Base-by-base conservation (phyloP, 2,888 invertebrate genomes). In the Protodeltote pygarga region DNA sequence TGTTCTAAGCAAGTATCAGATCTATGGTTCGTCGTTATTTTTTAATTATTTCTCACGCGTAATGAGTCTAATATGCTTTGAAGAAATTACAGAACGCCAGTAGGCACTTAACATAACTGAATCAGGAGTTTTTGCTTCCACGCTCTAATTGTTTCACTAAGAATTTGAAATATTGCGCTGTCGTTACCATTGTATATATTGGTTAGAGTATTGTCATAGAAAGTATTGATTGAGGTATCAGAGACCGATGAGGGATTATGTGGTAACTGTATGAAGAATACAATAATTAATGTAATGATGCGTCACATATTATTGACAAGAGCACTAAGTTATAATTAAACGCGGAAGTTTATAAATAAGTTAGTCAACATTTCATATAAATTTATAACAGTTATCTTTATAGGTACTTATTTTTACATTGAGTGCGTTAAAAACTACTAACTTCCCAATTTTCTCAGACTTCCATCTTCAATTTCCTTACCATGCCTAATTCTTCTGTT, bases 141-240 rank as follows among this genome's bases (percentile, higher is more conserved):
- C 31, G 66, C 66, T 63, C 62, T 63, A 50, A 24, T 54, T 61
- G 29, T 15, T 20, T 21, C 14, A 44, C 41, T 23, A 28, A 34
- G 13, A 20, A 44, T 40, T 23, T 58, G n/a, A 29, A 40, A 32
- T 17, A 13, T 32, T 33, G 10, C 27, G 16, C 10, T 32, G 24
- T n/a, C n/a, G n/a, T 42, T 20, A 11, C 20, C 8, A 35, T 15
- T n/a, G 11, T 19, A 19, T 4, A 4, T 10, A 16, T n/a, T 23
- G 19, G 25, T n/a, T n/a, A n/a, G n/a, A n/a, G n/a, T n/a, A n/a
- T n/a, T n/a, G n/a, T n/a, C n/a, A n/a, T n/a, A n/a, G n/a, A n/a
- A n/a, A n/a, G n/a, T n/a, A n/a, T n/a, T n/a, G n/a, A n/a, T n/a
- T n/a, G n/a, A n/a, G n/a, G n/a, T n/a, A n/a, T n/a, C n/a, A n/a